A percentile compares a stretch with the other conserved stretches of the same genome.
Evolutionary conservation across 2,797 vertebrate species (phyloP).

Genomic region (Macropodus opercularis): DNA sequence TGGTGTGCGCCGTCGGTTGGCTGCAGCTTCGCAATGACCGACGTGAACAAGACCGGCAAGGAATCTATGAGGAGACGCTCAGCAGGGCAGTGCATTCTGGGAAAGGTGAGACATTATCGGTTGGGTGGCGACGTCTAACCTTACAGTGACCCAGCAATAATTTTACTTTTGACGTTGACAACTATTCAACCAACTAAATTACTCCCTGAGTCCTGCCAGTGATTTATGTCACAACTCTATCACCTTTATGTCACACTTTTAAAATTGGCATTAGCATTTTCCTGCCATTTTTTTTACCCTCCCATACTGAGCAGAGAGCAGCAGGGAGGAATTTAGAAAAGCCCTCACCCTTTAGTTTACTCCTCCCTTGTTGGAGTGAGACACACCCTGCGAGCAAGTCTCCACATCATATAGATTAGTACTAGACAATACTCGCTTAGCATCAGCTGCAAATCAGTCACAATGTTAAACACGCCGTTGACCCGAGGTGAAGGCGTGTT

Average conservation of each 20-base stretch:
- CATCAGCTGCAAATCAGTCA: conserved; percentile 43
- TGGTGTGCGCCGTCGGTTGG: conserved; percentile 66
- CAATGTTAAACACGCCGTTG: conserved; percentile 26
- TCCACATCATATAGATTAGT: conserved; percentile 29
- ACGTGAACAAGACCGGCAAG: conserved; percentile 80
- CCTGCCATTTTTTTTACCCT: not conserved
- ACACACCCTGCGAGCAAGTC: conserved; percentile 45
- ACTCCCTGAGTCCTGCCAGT: conserved; percentile 9
- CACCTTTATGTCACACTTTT: not conserved
- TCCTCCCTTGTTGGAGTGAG: conserved; percentile 30
- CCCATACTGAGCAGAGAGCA: conserved; percentile 8
- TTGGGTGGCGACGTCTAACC: not conserved
- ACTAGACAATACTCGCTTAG: conserved; percentile 18
- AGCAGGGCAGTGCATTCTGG: conserved; percentile 75
- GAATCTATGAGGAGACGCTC: conserved; percentile 80
- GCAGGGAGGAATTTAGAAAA: conserved; percentile 23
- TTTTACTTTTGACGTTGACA: conserved; percentile 3
- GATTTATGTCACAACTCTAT: not conserved
- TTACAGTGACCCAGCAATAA: conserved; percentile 8
- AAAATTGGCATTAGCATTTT: conserved; percentile 12
- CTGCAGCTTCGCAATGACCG: conserved; percentile 68
- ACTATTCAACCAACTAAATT: conserved; percentile 6
- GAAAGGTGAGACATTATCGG: conserved; percentile 73
- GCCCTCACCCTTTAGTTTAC: conserved; percentile 14
- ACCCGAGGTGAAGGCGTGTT: conserved; percentile 14